Conservation (phyloP, 1,140 invertebrate species). For the Asobara japonica region DNA sequence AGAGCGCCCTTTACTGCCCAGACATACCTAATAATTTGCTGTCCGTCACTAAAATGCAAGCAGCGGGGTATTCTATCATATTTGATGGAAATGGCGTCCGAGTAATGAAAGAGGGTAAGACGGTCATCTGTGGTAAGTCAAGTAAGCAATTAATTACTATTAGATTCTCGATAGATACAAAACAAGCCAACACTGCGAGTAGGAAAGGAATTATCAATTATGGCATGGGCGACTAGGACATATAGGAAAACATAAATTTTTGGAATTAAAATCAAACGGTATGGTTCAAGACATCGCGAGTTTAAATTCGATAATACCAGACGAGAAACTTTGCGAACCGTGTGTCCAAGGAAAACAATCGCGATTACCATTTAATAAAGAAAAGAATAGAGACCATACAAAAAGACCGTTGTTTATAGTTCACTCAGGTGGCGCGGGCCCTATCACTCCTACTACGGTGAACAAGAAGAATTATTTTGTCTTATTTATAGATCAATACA, state of each 20-base stretch:
- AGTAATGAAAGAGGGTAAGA: not conserved
- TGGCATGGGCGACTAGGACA: not conserved
- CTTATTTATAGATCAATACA: constrained; percentile 28
- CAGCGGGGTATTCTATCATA: constrained; percentile 43
- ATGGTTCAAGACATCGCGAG: not conserved
- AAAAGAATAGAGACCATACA: not conserved
- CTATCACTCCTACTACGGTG: constrained; percentile 26
- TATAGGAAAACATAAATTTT: not conserved
- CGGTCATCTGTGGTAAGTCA: not conserved
- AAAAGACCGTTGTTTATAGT: constrained; percentile 2
- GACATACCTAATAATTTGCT: constrained; percentile 44
- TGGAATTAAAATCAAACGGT: not conserved
- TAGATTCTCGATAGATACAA: not conserved
- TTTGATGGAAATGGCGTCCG: constrained; percentile 28
- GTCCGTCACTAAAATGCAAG: constrained; percentile 47
- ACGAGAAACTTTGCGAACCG: not conserved
- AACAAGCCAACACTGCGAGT: not conserved
- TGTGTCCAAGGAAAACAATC: not conserved
- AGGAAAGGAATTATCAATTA: not conserved
- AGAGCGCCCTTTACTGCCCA: constrained; percentile 44
- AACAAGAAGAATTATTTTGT: constrained; percentile 25
- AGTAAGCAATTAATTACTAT: not conserved
- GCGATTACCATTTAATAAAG: not conserved
- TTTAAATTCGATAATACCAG: not conserved
- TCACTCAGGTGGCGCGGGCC: not conserved